Evolutionary conservation across 2,113 vertebrate genomes (phyloP).

Genomic region (Muntiacus muntjak): DNA sequence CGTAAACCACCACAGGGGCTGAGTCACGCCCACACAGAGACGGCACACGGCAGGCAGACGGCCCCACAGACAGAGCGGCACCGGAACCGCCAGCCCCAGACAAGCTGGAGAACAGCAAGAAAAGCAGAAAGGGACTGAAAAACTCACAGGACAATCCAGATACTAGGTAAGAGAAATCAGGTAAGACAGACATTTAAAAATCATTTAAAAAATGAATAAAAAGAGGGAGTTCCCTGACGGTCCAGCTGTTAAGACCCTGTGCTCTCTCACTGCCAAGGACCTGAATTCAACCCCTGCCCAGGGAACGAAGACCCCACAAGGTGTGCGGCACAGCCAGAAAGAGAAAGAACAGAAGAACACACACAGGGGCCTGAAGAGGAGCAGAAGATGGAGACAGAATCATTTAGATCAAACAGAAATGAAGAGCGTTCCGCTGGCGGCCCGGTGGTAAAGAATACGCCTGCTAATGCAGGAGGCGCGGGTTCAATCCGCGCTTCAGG

Average conservation of each 20-base stretch:
- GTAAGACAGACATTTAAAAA: neutral
- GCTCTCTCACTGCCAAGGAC: neutral
- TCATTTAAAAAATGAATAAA: neutral
- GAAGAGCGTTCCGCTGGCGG: neutral
- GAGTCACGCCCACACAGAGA: neutral
- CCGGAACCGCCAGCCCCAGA: neutral
- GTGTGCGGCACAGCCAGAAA: neutral
- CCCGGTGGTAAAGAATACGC: accelerated
- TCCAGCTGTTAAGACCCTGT: neutral
- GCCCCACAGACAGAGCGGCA: neutral
- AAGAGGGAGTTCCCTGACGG: neutral
- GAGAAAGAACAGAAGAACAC: neutral
- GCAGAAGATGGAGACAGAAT: no score
- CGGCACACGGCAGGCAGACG: accelerated
- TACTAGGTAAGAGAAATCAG: neutral
- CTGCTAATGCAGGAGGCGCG: accelerated
- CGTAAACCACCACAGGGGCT: no score
- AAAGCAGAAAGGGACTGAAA: neutral
- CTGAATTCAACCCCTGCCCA: neutral
- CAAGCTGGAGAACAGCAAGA: neutral
- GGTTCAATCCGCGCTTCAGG: accelerated
- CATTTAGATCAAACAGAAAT: neutral
- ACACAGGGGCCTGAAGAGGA: no score
- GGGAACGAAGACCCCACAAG: neutral
- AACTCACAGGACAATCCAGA: neutral